These are phyloP conservation scores for Leptoteleia sp. DNA, from an alignment of 1,140 invertebrate genomes.

Conservation along the genomic window DNA sequence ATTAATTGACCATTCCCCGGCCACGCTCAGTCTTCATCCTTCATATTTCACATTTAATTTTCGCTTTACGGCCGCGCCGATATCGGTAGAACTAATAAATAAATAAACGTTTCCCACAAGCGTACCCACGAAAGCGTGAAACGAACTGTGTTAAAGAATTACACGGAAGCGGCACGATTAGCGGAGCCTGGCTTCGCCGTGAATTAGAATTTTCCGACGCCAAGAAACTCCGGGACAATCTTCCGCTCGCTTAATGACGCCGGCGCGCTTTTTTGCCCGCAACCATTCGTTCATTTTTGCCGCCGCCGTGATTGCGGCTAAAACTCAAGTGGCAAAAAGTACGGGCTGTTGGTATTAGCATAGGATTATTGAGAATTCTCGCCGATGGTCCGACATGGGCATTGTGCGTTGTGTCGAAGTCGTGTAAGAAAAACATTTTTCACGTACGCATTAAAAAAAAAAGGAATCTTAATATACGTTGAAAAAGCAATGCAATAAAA, in stretches of 20 bases:
- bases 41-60: slow-evolving; percentile 22
- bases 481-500: too few relatives aligned
- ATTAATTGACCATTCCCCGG: slow-evolving; percentile 21
- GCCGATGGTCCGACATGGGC: too few relatives aligned
- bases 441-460: too few relatives aligned
- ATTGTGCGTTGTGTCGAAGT: too few relatives aligned
- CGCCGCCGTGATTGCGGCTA: slow-evolving; percentile 20
- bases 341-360: slow-evolving; percentile 11
- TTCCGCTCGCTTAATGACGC: too few relatives aligned
- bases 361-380: too few relatives aligned
- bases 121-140: slow-evolving; percentile 39
- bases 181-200: slow-evolving; percentile 22
- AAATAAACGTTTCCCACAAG: slow-evolving; percentile 29
- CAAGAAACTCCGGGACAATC: slow-evolving; percentile 19
- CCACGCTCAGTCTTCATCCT: slow-evolving; percentile 36
- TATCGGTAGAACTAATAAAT: slow-evolving; percentile 12
- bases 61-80: slow-evolving; percentile 12
- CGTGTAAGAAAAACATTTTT: too few relatives aligned
- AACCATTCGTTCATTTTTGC: slow-evolving; percentile 26
- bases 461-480: too few relatives aligned
- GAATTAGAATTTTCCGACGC: slow-evolving; percentile 45
- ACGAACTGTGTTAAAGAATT: slow-evolving; percentile 38
- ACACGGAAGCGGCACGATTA: slow-evolving; percentile 43
- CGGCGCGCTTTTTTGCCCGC: neutral
- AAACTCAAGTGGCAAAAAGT: slow-evolving; percentile 5